phyloP scores from a whole-genome alignment of 2,888 invertebrate genomes.

The Alentia gelatinosa region DNA sequence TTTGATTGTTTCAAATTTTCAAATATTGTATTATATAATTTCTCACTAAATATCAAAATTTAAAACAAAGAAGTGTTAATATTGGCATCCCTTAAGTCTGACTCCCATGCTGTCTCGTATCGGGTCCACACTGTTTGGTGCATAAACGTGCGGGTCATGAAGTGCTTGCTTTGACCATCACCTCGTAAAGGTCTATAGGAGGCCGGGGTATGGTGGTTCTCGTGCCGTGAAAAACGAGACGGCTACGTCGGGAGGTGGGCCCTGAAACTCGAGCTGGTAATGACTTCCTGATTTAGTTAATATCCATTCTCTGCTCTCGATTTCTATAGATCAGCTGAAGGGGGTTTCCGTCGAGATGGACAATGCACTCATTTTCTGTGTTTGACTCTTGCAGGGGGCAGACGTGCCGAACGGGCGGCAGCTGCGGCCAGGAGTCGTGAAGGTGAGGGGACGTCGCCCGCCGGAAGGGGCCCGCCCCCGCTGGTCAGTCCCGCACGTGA shows the following conservation, averaged over 20 bases:
- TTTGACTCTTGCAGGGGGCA: background rate
- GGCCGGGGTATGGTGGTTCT: too few relatives aligned
- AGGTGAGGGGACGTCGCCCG: slow-evolving; percentile 5
- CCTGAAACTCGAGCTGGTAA: background rate
- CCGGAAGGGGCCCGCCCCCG: slow-evolving; percentile 4
- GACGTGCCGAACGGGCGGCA: slow-evolving; percentile 26
- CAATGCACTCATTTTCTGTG: background rate
- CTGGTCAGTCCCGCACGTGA: slow-evolving; percentile 5
- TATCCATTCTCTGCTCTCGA: background rate
- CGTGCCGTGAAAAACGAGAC: background rate
- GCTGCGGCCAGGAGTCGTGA: background rate
- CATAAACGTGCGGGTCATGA: background rate
- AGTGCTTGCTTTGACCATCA: too few relatives aligned
- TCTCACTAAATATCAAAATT: too few relatives aligned
- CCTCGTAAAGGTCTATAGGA: too few relatives aligned
- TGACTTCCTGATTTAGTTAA: background rate
- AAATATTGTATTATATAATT: too few relatives aligned
- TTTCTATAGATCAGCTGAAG: background rate
- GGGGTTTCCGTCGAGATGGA: background rate
- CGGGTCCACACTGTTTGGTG: background rate
- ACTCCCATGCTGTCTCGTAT: background rate
- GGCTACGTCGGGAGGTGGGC: background rate
- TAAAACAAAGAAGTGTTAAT: too few relatives aligned
- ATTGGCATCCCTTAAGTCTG: too few relatives aligned
- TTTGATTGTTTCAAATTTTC: too few relatives aligned